phyloP scores from a whole-genome alignment of 2,113 vertebrate genomes.

The Hystrix brachyura region DNA sequence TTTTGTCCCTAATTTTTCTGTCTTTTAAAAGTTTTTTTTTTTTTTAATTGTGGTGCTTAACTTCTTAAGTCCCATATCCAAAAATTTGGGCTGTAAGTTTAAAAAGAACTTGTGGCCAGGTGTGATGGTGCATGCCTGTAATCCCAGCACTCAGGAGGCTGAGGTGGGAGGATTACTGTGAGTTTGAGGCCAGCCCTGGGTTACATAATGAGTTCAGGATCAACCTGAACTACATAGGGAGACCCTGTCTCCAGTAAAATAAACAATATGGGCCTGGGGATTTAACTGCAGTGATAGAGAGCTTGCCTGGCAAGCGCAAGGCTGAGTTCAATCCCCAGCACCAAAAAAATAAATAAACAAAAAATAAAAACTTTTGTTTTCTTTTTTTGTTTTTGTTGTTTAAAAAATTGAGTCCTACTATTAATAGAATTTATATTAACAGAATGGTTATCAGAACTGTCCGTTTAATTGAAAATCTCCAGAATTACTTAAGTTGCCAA shows the following conservation, averaged over 20 bases:
- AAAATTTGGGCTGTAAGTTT: slow-evolving; percentile 61
- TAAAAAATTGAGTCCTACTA: neutral
- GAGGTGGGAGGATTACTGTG: no score
- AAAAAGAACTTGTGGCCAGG: slow-evolving; percentile 57
- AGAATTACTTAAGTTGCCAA: slow-evolving; percentile 53
- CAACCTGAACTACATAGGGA: no score
- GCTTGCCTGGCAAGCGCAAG: no score
- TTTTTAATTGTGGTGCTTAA: slow-evolving; percentile 76
- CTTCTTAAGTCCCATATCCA: slow-evolving; percentile 58
- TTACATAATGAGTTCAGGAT: no score
- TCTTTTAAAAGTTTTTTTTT: slow-evolving; percentile 55
- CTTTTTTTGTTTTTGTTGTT: neutral
- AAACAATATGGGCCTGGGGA: no score
- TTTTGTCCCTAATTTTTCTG: slow-evolving; percentile 18
- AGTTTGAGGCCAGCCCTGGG: no score
- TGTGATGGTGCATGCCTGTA: no score
- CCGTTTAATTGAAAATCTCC: neutral
- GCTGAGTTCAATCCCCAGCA: no score
- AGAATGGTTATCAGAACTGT: neutral
- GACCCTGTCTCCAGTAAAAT: no score
- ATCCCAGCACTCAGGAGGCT: no score
- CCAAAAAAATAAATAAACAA: no score
- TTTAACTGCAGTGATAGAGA: no score
- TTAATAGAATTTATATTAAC: neutral
- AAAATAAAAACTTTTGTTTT: neutral